phyloP scores from a whole-genome alignment of 2,888 invertebrate species.

The Glaucopsyche alexis region DNA sequence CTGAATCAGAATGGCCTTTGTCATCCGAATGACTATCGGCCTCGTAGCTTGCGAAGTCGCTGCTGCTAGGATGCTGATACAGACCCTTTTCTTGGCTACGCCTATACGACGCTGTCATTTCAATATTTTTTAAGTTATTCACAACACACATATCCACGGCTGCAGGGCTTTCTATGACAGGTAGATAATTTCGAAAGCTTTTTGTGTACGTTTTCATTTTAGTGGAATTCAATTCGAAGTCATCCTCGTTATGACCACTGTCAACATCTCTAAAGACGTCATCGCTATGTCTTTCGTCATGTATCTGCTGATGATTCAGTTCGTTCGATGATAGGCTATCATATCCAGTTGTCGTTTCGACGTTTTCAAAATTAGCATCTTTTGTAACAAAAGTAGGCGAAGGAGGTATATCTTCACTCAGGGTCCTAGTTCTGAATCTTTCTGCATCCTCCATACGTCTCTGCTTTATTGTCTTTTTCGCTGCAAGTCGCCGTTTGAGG shows the following conservation, averaged over 20 bases:
- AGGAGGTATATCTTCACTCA: conserved; percentile 77
- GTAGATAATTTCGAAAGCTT: conserved; percentile 72
- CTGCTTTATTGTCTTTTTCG: conserved; percentile 77
- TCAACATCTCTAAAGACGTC: conserved; percentile 66
- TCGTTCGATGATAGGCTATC: conserved; percentile 73
- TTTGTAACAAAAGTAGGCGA: conserved; percentile 73
- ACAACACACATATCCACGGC: conserved; percentile 70
- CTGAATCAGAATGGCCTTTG: conserved; percentile 71
- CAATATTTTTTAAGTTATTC: conserved; percentile 73
- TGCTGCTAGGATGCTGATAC: conserved; percentile 57
- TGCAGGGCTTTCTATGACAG: conserved; percentile 70
- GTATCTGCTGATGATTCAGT: conserved; percentile 59
- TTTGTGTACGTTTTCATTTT: conserved; percentile 81
- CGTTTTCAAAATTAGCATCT: conserved; percentile 69
- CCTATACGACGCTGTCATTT: conserved; percentile 64
- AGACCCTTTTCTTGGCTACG: conserved; percentile 48
- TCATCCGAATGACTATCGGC: conserved; percentile 81
- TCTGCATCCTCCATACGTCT: conserved; percentile 84
- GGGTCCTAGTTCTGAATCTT: conserved; percentile 86
- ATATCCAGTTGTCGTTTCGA: conserved; percentile 73
- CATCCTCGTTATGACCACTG: conserved; percentile 87
- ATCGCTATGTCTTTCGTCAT: conserved; percentile 54
- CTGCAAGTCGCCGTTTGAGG: conserved; percentile 62
- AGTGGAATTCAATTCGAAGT: conserved; percentile 82
- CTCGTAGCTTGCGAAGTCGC: conserved; percentile 76